Evolutionary conservation across 2,797 vertebrate genomes (phyloP).

Genomic region (Myotis vivesi): DNA sequence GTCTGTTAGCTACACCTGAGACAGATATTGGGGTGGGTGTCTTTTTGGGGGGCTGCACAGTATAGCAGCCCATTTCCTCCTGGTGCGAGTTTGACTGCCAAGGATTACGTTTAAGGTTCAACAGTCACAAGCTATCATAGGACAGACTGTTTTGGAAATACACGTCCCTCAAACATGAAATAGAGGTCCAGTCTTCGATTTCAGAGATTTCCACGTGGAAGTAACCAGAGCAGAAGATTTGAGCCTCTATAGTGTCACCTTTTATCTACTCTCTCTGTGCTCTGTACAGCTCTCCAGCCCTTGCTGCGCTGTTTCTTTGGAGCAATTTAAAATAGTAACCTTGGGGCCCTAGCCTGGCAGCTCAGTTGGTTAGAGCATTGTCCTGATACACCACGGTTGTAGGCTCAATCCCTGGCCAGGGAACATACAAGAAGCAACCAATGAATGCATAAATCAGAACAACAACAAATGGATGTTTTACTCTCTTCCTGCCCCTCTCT

Average conservation of each 20-base stretch:
- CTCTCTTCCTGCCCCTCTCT: background rate
- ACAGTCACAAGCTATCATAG: background rate
- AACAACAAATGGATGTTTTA: background rate
- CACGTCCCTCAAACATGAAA: background rate
- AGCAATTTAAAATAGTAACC: background rate
- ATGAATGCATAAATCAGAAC: background rate
- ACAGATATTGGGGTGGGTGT: background rate
- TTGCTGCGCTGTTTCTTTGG: background rate
- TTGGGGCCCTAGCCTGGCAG: background rate
- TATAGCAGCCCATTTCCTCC: background rate
- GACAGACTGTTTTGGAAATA: background rate
- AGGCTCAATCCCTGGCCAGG: background rate
- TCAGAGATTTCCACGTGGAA: background rate
- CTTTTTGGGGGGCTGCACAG: background rate
- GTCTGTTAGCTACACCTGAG: background rate
- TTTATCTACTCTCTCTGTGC: background rate
- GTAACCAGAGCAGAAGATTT: background rate
- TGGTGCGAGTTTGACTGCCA: background rate
- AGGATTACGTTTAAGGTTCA: background rate
- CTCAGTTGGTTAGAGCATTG: background rate
- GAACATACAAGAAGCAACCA: background rate
- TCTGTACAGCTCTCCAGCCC: background rate
- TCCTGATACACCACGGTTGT: background rate
- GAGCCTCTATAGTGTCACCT: background rate
- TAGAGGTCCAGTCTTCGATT: background rate